Evolutionary conservation across 2,888 invertebrate genomes (phyloP).

Genomic region (Drosophila niveifrons): DNA sequence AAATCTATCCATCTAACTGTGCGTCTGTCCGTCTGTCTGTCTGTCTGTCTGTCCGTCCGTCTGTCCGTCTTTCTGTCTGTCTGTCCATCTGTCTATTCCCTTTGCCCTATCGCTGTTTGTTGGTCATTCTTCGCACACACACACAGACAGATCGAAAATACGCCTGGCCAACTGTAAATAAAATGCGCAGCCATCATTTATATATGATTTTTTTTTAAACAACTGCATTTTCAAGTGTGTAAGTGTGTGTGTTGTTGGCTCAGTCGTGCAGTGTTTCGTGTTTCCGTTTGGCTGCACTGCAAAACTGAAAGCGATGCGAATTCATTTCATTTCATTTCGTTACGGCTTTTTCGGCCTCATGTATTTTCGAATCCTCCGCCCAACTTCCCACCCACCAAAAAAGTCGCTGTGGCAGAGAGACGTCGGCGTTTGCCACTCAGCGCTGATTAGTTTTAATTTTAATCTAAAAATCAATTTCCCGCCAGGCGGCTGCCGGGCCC

Average conservation of each 20-base stretch:
- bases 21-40: background rate
- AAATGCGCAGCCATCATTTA: conserved; percentile 75
- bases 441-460: conserved; percentile 83
- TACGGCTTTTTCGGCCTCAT: conserved; percentile 80
- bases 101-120: conserved; percentile 31
- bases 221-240: conserved; percentile 43
- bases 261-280: conserved; percentile 64
- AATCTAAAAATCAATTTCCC: conserved; percentile 83
- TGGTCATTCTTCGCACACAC: conserved; percentile 66
- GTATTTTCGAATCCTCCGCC: conserved; percentile 59
- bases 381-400: conserved; percentile 11
- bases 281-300: conserved; percentile 74
- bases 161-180: conserved; percentile 76
- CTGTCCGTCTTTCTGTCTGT: background rate
- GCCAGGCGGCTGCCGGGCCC: conserved; percentile 56
- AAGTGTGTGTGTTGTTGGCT: conserved; percentile 38
- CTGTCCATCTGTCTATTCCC: conserved; percentile 12
- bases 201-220: conserved; percentile 54
- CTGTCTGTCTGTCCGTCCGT: background rate
- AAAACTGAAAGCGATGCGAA: conserved; percentile 63
- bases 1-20: conserved; percentile 3
- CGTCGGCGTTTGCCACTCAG: conserved; percentile 69
- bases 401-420: background rate
- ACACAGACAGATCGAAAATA: conserved; percentile 17
- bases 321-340: conserved; percentile 78